Conservation (phyloP, 92 coral and sea anemone genomes). For the Porites divaricata region DNA sequence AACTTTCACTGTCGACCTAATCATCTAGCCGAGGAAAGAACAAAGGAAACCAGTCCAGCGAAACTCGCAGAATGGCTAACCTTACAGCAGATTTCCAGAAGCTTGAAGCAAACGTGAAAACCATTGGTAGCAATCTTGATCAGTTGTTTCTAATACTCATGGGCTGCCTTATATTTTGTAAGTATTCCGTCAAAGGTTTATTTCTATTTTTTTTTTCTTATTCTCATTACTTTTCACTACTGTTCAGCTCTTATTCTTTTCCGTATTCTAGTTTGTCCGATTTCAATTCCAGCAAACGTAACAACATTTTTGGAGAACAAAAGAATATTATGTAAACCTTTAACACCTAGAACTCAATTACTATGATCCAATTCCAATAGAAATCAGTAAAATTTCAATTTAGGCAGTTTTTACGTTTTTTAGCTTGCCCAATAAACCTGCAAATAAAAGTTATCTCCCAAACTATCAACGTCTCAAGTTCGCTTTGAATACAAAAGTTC, state of each 20-base stretch:
- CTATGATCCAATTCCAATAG: no score
- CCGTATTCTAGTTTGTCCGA: not conserved
- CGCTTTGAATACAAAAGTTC: no score
- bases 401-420: no score
- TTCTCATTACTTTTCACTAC: not conserved
- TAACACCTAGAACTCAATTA: no score
- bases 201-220: not conserved
- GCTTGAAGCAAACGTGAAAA: not conserved
- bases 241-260: not conserved
- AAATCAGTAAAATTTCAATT: no score
- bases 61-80: not conserved
- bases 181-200: slow-evolving; percentile 19
- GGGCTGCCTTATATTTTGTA: slow-evolving; percentile 65
- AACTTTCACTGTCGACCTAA: not conserved
- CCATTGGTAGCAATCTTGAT: slow-evolving; percentile 30
- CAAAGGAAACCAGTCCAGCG: not conserved
- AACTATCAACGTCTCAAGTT: no score
- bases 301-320: no score
- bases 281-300: no score
- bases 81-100: not conserved
- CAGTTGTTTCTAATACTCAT: slow-evolving; percentile 55
- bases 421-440: no score
- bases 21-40: no score
- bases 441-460: no score
- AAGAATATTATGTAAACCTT: no score